phyloP scores from a whole-genome alignment of 2,888 invertebrate genomes.

The Elgonia sp. region DNA sequence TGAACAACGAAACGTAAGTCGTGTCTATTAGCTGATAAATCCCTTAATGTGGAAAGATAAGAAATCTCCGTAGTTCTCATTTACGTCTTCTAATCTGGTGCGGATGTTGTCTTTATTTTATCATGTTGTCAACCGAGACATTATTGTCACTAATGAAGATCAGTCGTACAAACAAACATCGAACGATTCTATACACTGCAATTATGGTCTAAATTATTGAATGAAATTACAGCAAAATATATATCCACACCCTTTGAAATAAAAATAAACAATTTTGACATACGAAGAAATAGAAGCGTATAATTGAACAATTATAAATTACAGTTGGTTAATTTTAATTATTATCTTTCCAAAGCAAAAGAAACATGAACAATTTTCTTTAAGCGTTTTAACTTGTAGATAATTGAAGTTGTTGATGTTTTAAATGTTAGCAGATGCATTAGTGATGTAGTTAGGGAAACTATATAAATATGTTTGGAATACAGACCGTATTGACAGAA shows the following conservation, averaged over 20 bases:
- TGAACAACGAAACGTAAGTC: constrained; percentile 50
- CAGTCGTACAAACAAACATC: constrained; percentile 27
- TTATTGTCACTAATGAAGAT: constrained; percentile 71
- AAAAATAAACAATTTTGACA: no score
- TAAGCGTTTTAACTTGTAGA: neutral
- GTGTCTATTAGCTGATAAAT: constrained; percentile 65
- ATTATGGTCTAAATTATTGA: no score
- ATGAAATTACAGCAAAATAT: neutral
- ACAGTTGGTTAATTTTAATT: no score
- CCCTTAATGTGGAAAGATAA: constrained; percentile 68
- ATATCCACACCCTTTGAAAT: neutral
- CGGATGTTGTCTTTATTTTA: constrained; percentile 73
- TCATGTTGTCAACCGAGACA: constrained; percentile 67
- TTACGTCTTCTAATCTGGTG: constrained; percentile 65
- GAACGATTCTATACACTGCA: no score
- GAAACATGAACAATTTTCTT: neutral
- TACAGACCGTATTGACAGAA: constrained; percentile 40
- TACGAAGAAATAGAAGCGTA: no score
- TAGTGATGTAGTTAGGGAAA: constrained; percentile 31
- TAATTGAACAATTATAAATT: no score
- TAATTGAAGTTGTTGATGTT: constrained; percentile 12
- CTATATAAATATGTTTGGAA: constrained; percentile 35
- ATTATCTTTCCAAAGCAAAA: no score
- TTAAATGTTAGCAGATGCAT: constrained; percentile 27
- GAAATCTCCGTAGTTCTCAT: constrained; percentile 58